Base-by-base conservation (phyloP, 2,888 invertebrate species). In the Maniola hyperantus region DNA sequence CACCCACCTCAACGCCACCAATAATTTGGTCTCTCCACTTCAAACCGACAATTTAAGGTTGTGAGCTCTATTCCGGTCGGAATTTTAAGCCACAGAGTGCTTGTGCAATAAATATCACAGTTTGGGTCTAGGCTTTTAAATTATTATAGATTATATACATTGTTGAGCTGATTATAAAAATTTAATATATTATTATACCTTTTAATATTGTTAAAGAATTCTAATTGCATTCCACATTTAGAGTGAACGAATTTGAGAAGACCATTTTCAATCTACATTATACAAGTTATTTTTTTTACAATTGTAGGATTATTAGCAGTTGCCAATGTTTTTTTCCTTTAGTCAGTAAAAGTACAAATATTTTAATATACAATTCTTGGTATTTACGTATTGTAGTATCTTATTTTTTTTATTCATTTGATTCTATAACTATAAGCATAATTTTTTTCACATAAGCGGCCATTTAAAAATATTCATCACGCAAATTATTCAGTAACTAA, bases 301-400 rank as follows among this genome's bases (percentile, higher is more conserved):
- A 88, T 87, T 84, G 85, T 92, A 92, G 89, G 89, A 87, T 91
- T 91, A 91, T 91, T 91, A 92, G 91, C 91, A 88, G 91, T 90
- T 91, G 91, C 92, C 91, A 91, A 92, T 91, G 90, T 91, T 91
- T 91, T n/a, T 91, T 94, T 94, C 94, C 93, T 94, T 95, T 95
- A 95, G 95, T 95, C 95, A 95, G 95, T 95, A 95, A 94, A 95
- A 95, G 95, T 95, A 95, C 95, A 95, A 95, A 95, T 95, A 95
- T 95, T 95, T 94, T 91, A 94, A 93, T 93, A 94, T 92, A 92
- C 90, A 91, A 92, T 86, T 90, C 92, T 91, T 91, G 92, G 91
- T 92, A 92, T 92, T 92, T 92, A 92, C 91, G 89, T 92, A 92
- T 92, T 89, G 89, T 91, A 91, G 90, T 87, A 83, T 89, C 87